phyloP scores from a whole-genome alignment of 2,797 vertebrate genomes.

The Lindbergichthys nudifrons region DNA sequence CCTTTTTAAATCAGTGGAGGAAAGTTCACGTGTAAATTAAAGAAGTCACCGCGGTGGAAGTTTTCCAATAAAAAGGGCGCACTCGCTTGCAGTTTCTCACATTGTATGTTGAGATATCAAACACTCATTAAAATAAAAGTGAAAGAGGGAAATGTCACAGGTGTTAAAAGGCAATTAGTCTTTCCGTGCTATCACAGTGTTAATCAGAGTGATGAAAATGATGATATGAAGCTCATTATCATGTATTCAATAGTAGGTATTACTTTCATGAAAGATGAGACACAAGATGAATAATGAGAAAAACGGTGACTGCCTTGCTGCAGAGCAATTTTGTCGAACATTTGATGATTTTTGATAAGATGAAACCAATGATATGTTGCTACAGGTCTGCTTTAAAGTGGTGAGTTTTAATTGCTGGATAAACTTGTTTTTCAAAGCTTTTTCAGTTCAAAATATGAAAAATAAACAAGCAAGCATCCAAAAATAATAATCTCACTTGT shows the following conservation, averaged over 20 bases:
- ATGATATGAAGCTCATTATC: constrained; percentile 70
- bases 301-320: constrained; percentile 51
- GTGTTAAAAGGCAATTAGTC: constrained; percentile 86
- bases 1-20: constrained; percentile 77
- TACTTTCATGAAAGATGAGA: constrained; percentile 71
- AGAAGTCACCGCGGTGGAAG: constrained; percentile 70
- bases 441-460: constrained; percentile 63
- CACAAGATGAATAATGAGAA: constrained; percentile 61
- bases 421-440: constrained; percentile 28
- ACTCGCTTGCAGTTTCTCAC: constrained; percentile 61
- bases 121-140: constrained; percentile 68
- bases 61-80: constrained; percentile 62
- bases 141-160: constrained; percentile 74
- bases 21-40: constrained; percentile 80
- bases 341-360: constrained; percentile 72
- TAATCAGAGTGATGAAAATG: constrained; percentile 75
- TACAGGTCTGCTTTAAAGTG: constrained; percentile 55
- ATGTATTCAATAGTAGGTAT: constrained; percentile 71
- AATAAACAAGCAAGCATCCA: constrained; percentile 65
- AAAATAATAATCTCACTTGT: constrained; percentile 71
- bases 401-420: constrained; percentile 66
- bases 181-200: constrained; percentile 73
- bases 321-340: constrained; percentile 63
- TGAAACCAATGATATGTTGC: constrained; percentile 63
- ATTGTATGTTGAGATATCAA: constrained; percentile 67